These are phyloP conservation scores for Aythya fuligula DNA, from an alignment of 2,797 vertebrate genomes.

Conservation along the genomic window DNA sequence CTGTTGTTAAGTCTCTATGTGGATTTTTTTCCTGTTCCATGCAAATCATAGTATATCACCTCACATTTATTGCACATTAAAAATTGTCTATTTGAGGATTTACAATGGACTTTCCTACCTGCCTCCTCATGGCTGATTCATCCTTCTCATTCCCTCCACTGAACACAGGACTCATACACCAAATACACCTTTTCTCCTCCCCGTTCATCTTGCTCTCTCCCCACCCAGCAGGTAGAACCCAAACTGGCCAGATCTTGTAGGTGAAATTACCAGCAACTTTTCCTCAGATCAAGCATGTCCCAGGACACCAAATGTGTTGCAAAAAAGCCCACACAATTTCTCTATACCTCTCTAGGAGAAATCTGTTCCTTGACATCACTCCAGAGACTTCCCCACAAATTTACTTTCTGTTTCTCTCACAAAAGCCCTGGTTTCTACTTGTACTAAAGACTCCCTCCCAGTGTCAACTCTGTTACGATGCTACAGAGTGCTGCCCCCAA, in stretches of 20 bases:
- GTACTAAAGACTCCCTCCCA: neutral
- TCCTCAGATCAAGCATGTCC: neutral
- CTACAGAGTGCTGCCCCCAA: neutral
- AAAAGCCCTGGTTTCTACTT: neutral
- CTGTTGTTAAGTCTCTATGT: neutral
- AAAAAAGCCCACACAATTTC: neutral
- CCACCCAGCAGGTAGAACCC: neutral
- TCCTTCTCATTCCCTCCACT: accelerated
- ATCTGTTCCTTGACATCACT: neutral
- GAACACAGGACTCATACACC: neutral
- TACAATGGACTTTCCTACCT: neutral
- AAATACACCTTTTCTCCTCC: neutral
- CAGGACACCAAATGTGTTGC: neutral
- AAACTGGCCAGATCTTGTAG: neutral
- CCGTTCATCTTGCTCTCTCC: neutral
- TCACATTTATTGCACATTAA: neutral
- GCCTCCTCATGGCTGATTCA: neutral
- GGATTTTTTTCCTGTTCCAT: neutral
- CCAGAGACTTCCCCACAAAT: neutral
- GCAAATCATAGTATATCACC: neutral
- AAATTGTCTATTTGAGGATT: neutral
- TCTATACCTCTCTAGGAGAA: neutral
- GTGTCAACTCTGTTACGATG: accelerated
- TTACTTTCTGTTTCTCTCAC: slow-evolving; percentile 35
- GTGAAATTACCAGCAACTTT: neutral